Percentiles rank a stretch among this genome's conserved stretches.
These are phyloP conservation scores for Drosophila leontia DNA, from an alignment of 1,140 invertebrate genomes.

Conservation along the genomic window DNA sequence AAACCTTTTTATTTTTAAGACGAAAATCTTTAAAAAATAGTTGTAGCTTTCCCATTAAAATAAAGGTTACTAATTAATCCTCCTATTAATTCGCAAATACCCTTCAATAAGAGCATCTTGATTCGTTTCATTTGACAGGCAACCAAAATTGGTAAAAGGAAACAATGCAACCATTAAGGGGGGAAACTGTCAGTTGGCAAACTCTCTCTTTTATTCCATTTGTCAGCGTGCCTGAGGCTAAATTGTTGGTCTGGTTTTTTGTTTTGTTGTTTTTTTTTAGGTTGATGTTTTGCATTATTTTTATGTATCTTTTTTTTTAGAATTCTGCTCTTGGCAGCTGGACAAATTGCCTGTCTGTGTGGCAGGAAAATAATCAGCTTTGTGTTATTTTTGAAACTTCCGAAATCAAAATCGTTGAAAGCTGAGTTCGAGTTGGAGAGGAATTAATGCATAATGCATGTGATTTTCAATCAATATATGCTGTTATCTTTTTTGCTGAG, in stretches of 20 bases:
- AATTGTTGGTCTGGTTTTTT: slow-evolving; percentile 19
- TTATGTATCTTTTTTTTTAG: slow-evolving; percentile 26
- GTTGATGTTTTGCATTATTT: slow-evolving; percentile 14
- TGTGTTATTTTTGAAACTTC: slow-evolving; percentile 49
- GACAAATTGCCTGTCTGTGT: slow-evolving; percentile 61
- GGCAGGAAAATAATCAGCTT: slow-evolving; percentile 51
- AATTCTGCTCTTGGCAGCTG: slow-evolving; percentile 58
- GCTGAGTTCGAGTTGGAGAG: background rate
- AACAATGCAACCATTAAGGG: slow-evolving; percentile 25
- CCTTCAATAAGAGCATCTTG: background rate
- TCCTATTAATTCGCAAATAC: background rate
- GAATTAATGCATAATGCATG: slow-evolving; percentile 70
- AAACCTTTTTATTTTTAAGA: background rate
- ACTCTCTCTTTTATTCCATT: slow-evolving; percentile 18
- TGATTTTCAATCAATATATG: slow-evolving; percentile 35
- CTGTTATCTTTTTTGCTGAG: slow-evolving; percentile 31
- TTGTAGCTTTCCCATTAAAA: background rate
- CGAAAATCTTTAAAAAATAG: background rate
- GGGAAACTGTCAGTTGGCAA: slow-evolving; percentile 49
- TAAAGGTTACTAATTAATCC: background rate
- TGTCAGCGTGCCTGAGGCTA: slow-evolving; percentile 35
- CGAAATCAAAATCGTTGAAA: slow-evolving; percentile 16
- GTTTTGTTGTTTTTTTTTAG: slow-evolving; percentile 10
- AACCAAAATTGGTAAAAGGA: slow-evolving; percentile 14
- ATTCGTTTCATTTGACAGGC: slow-evolving; percentile 19